Percentiles rank a stretch among this genome's conserved stretches.
phyloP scores from a whole-genome alignment of 2,113 vertebrate genomes.

The Bettongia penicillata region DNA sequence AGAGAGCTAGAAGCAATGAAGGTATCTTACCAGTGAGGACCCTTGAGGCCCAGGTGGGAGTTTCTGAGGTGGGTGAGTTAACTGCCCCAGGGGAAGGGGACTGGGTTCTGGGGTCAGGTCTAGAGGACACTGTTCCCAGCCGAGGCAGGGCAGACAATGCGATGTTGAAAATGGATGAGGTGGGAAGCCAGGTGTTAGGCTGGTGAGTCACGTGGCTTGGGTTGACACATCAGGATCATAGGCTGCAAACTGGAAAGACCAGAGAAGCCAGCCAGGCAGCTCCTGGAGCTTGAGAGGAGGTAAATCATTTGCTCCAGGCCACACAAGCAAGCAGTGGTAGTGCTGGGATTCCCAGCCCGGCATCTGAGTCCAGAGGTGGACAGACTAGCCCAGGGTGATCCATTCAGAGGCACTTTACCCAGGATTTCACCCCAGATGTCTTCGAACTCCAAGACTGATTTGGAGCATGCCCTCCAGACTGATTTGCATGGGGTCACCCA shows the following conservation, averaged over 20 bases:
- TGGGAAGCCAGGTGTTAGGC: neutral
- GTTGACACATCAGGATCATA: neutral
- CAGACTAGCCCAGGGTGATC: neutral
- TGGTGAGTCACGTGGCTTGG: neutral
- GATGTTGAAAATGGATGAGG: neutral
- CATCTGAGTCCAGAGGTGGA: neutral
- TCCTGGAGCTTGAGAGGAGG: neutral
- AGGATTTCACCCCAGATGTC: neutral
- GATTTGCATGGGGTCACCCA: no score
- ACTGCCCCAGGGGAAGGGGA: neutral
- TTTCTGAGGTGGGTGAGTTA: neutral
- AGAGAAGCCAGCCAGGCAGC: neutral
- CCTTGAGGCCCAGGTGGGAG: neutral
- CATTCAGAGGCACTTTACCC: neutral
- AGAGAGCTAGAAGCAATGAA: neutral
- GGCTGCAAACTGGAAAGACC: neutral
- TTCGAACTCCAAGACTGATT: neutral
- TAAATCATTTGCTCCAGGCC: neutral
- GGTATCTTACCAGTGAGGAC: neutral
- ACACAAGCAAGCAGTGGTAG: neutral
- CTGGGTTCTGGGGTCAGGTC: neutral
- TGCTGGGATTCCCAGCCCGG: neutral
- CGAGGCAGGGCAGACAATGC: neutral
- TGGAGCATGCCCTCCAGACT: no score
- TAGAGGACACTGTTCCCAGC: neutral